Base-by-base conservation (phyloP, 2,888 invertebrate species). In the Stenichneumon culpator region DNA sequence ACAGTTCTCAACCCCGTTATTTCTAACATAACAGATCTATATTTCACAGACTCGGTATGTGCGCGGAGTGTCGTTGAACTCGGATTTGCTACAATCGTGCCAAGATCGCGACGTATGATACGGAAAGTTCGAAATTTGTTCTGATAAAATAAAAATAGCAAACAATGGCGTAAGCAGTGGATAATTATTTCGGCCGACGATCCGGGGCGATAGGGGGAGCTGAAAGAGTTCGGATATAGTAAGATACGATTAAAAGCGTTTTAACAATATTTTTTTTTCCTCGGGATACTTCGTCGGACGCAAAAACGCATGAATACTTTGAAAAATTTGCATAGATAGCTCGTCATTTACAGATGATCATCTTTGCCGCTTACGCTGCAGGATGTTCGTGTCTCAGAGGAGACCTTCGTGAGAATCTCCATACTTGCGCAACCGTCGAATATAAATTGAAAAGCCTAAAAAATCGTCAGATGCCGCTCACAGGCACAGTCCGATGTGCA, bases 301-400 rank as follows among this genome's bases (percentile, higher is more conserved):
- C 50, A 19, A 70, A 28, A 60, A 32, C 14, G n/a, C 47, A 32
- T 19, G 47, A 36, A 28, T 16, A 60, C 16, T 57, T 65, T 19
- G 50, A 72, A 77, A 79, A 75, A 86, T 87, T 87, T 82, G 81
- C 86, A 86, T 85, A 72, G 75, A 57, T 77, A 60, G 68, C 72
- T 74, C 86, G 84, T 84, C 79, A 78, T 82, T 85, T 87, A 82
- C 73, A 57, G 73, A 77, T 84, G 28, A 67, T 82, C 63, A 74
- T 69, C 77, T 85, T 65, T 6, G 28, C 39, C 67, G 60, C 65
- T 79, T 25, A 68, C 47, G 47, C 28, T 68, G 57, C 68, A 79
- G 54, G 54, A 73, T 78, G 14, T 60, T 65, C 52, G 39, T 50
- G 25, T 54, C 47, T 44, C 32, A 70, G 73, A 65, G 70, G 50